Evolutionary conservation across 53 echinoderm and acorn worm species (phyloP).

Genomic region (Luidia sarsii): DNA sequence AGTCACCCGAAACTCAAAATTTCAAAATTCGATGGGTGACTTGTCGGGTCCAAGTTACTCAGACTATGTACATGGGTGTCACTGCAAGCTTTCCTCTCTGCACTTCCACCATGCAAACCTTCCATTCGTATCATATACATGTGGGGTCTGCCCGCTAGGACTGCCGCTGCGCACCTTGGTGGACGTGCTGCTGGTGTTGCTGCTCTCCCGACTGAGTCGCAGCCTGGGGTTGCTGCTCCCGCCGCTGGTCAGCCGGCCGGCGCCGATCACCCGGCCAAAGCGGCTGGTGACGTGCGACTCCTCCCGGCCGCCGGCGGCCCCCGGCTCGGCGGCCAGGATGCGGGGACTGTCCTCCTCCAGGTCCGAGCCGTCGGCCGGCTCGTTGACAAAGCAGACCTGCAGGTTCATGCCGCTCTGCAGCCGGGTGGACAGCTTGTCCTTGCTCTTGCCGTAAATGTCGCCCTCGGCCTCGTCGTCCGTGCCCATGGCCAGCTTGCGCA

Average conservation of each 20-base stretch:
- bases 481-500: slow-evolving; percentile 93
- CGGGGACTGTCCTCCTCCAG: slow-evolving; percentile 81
- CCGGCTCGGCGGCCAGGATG: slow-evolving; percentile 28
- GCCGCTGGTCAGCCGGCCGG: neutral
- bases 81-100: too few relatives aligned
- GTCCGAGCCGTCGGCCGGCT: slow-evolving; percentile 74
- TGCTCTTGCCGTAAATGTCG: slow-evolving; percentile 96
- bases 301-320: neutral
- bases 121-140: too few relatives aligned
- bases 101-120: too few relatives aligned
- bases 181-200: slow-evolving; percentile 71
- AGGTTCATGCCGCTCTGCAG: slow-evolving; percentile 98
- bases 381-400: slow-evolving; percentile 97
- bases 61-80: too few relatives aligned
- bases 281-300: slow-evolving; percentile 23
- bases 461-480: slow-evolving; percentile 92
- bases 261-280: slow-evolving; percentile 30
- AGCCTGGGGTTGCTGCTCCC: neutral
- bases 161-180: too few relatives aligned
- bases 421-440: slow-evolving; percentile 90
- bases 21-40: too few relatives aligned
- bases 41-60: too few relatives aligned
- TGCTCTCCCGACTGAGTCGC: slow-evolving; percentile 73
- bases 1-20: too few relatives aligned
- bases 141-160: too few relatives aligned